A percentile compares a stretch with the other conserved stretches of the same genome.
Evolutionary conservation across 37 sponge, comb jelly and placozoan genomes (phyloP).

Genomic region (Beroe ovata): DNA sequence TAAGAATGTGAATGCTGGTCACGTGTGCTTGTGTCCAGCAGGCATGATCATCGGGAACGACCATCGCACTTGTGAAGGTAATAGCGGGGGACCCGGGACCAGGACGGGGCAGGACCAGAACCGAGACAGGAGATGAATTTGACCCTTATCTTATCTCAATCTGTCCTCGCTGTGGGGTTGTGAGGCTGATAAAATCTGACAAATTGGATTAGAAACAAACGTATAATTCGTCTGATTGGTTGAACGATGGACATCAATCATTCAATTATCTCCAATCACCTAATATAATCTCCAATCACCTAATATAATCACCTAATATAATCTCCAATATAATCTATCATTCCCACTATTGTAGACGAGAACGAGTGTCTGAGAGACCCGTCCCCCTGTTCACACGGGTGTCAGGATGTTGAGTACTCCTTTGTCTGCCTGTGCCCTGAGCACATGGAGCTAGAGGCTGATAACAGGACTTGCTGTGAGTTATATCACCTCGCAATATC

Average conservation of each 20-base stretch:
- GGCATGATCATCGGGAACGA: constrained; percentile 53
- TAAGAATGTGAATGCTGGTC: constrained; percentile 13
- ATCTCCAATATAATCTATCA: background rate
- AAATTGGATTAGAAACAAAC: too few relatives aligned
- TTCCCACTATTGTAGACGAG: constrained; percentile 33
- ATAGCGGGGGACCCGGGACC: too few relatives aligned
- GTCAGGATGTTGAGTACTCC: background rate
- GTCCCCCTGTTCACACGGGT: constrained; percentile 45
- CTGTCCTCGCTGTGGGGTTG: too few relatives aligned
- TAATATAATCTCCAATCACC: too few relatives aligned
- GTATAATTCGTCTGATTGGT: too few relatives aligned
- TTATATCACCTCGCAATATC: background rate
- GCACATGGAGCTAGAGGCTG: constrained; percentile 40
- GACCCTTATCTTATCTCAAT: too few relatives aligned
- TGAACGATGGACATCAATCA: too few relatives aligned
- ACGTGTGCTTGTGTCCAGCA: constrained; percentile 64
- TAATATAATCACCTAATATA: background rate
- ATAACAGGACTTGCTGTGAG: constrained; percentile 63
- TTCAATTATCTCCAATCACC: too few relatives aligned
- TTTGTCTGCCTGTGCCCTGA: constrained; percentile 13
- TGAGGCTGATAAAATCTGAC: too few relatives aligned
- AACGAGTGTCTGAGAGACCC: constrained; percentile 61
- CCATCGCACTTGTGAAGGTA: constrained; percentile 37
- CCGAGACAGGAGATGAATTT: too few relatives aligned
- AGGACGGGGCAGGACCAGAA: too few relatives aligned